phyloP scores from a whole-genome alignment of 2,797 vertebrate genomes.

The Alouatta caraya region DNA sequence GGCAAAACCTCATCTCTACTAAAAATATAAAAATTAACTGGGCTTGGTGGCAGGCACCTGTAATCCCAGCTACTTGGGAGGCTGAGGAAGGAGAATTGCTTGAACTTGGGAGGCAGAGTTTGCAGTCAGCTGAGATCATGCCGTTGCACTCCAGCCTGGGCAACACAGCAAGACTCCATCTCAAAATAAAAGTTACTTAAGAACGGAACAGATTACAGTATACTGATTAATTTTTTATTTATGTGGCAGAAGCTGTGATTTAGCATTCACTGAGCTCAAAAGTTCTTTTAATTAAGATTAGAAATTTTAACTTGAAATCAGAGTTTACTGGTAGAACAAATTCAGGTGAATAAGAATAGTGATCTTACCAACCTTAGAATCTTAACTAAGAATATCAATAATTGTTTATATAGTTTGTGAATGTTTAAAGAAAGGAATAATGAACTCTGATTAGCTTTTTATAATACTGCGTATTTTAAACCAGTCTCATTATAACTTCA shows the following conservation, averaged over 20 bases:
- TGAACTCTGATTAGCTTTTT: neutral
- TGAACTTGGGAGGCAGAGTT: neutral
- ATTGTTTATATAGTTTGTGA: neutral
- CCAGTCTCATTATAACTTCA: neutral
- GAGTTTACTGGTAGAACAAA: constrained; percentile 6
- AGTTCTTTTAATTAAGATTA: constrained; percentile 48
- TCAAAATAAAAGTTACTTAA: neutral
- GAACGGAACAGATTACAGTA: neutral
- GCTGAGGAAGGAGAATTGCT: neutral
- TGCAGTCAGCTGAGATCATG: neutral
- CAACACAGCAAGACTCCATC: neutral
- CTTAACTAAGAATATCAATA: constrained; percentile 34
- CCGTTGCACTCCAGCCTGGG: neutral
- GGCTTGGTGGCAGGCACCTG: neutral
- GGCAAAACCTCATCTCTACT: neutral
- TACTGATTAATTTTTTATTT: neutral
- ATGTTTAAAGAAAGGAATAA: neutral
- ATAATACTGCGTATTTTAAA: neutral
- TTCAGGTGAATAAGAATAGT: neutral
- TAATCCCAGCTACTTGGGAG: neutral
- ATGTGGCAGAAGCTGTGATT: neutral
- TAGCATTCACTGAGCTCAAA: constrained; percentile 46
- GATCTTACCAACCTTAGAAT: constrained; percentile 25
- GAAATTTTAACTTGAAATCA: constrained; percentile 44
- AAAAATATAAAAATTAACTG: neutral